These are phyloP conservation scores for Mactromeris polynyma DNA, from an alignment of 2,888 invertebrate genomes.

Conservation along the genomic window DNA sequence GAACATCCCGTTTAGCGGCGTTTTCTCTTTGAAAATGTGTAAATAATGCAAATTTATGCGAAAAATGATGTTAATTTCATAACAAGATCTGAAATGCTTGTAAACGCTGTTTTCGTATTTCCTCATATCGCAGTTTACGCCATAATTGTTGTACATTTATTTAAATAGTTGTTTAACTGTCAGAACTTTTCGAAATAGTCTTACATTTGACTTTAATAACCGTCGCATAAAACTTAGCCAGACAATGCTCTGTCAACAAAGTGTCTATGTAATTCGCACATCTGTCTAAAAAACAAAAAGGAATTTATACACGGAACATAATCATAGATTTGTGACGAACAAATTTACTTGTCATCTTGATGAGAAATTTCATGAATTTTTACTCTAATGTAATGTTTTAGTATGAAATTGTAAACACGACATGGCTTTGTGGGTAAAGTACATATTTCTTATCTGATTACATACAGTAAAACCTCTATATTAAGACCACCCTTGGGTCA, in stretches of 20 bases:
- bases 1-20: constrained; percentile 19
- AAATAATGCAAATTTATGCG: constrained; percentile 45
- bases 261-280: background rate
- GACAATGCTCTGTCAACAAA: constrained; percentile 14
- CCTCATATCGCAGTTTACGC: background rate
- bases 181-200: background rate
- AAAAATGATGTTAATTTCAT: constrained; percentile 39
- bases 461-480: no score
- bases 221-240: background rate
- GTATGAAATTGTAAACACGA: no score
- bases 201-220: constrained; percentile 25
- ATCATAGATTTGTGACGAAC: background rate
- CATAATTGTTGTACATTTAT: background rate
- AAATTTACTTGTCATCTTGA: constrained; percentile 29
- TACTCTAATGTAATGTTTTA: no score
- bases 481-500: no score
- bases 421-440: no score
- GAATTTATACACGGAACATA: constrained; percentile 12
- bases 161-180: constrained; percentile 35
- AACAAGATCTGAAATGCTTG: constrained; percentile 36
- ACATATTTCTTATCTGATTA: no score
- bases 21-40: constrained; percentile 26
- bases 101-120: constrained; percentile 39
- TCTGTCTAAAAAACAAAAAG: constrained; percentile 27
- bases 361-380: constrained; percentile 13